These are phyloP conservation scores for Sycophaga agraensis DNA, from an alignment of 1,140 invertebrate species.

Conservation along the genomic window DNA sequence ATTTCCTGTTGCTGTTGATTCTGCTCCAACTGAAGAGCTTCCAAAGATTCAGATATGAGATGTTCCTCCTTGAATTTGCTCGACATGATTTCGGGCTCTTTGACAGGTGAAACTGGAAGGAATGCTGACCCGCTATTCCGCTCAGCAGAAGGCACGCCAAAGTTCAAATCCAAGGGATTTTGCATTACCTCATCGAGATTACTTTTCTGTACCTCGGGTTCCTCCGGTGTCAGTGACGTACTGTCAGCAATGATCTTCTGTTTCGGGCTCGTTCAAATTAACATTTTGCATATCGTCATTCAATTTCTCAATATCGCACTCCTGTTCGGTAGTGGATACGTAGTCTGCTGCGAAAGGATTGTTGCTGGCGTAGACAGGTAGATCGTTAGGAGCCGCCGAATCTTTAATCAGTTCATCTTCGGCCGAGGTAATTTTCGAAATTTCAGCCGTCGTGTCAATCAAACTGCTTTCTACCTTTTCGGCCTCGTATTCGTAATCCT, in stretches of 20 bases:
- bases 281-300: background rate
- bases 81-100: constrained; percentile 19
- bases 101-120: constrained; percentile 20
- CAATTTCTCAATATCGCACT: background rate
- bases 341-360: constrained; percentile 18
- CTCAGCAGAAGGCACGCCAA: constrained; percentile 5
- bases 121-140: constrained; percentile 14
- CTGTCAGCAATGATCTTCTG: background rate
- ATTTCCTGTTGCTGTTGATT: constrained; percentile 2
- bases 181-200: constrained; percentile 14
- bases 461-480: background rate
- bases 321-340: background rate
- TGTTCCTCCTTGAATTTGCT: constrained; percentile 28
- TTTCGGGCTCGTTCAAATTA: background rate
- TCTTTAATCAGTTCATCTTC: background rate
- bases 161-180: constrained; percentile 28
- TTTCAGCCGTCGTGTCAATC: background rate
- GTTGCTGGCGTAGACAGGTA: constrained; percentile 9
- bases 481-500: background rate
- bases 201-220: background rate
- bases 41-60: background rate
- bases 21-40: background rate
- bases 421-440: background rate
- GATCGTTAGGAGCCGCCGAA: too few species aligned
- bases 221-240: background rate